Conservation (phyloP, 2,888 invertebrate genomes). For the Protophormia terraenovae region DNA sequence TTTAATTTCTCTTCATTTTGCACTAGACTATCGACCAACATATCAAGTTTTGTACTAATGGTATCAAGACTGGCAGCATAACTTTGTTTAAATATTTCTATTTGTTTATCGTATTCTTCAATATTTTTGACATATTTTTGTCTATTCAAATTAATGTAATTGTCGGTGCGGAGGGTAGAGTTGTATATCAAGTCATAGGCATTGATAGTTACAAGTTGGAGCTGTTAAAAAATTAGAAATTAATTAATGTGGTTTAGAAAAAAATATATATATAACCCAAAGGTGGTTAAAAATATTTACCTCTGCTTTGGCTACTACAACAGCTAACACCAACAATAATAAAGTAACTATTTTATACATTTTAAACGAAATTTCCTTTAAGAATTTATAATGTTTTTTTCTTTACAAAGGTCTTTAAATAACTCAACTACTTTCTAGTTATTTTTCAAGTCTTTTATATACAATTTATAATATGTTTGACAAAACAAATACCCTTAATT, state of each 20-base stretch:
- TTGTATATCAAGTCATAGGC: no score
- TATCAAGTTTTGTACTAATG: constrained; percentile 20
- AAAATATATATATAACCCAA: not conserved
- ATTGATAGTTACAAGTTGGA: not conserved
- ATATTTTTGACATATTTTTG: constrained; percentile 61
- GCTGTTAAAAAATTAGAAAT: not conserved
- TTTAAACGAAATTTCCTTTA: not conserved
- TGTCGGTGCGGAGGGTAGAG: constrained; percentile 15
- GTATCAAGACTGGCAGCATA: constrained; percentile 33
- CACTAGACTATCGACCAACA: constrained; percentile 27
- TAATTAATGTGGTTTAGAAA: no score
- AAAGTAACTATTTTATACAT: not conserved
- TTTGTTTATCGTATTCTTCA: constrained; percentile 21
- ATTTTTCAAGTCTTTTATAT: not conserved
- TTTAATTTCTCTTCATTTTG: constrained; percentile 49
- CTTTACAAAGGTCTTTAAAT: not conserved
- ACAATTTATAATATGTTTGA: no score
- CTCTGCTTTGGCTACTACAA: not conserved
- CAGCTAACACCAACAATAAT: not conserved
- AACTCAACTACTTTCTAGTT: not conserved
- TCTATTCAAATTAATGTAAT: constrained; percentile 60
- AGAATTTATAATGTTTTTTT: not conserved
- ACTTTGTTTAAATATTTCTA: constrained; percentile 24
- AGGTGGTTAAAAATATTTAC: not conserved
- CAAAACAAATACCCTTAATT: not conserved